phyloP scores from a whole-genome alignment of 2,797 vertebrate species.

The Carcharodon carcharias region DNA sequence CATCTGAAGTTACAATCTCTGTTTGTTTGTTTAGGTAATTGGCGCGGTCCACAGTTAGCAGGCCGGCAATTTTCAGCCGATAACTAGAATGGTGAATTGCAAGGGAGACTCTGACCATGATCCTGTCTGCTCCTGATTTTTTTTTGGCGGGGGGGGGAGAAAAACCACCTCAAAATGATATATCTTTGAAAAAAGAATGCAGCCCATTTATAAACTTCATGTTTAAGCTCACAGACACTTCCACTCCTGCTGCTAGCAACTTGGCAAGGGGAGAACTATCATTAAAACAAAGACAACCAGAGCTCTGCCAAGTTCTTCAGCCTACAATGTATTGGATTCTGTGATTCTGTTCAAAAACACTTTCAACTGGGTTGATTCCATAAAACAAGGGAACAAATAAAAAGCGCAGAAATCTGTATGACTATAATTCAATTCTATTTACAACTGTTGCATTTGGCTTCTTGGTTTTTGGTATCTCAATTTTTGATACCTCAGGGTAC shows the following conservation, averaged over 20 bases:
- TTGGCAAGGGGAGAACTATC: constrained; percentile 23
- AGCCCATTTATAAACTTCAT: constrained; percentile 33
- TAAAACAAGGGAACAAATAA: not conserved
- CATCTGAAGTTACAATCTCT: not conserved
- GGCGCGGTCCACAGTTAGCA: not conserved
- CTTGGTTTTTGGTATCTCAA: not conserved
- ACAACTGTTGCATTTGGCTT: not conserved
- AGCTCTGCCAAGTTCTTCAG: not conserved
- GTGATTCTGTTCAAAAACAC: constrained; percentile 28
- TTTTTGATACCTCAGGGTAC: not conserved
- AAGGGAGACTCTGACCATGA: not conserved
- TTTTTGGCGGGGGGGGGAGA: not conserved
- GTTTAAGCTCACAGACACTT: constrained; percentile 31
- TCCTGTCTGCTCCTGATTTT: not conserved
- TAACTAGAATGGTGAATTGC: not conserved
- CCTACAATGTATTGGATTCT: constrained; percentile 27
- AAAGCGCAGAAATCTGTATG: constrained; percentile 9
- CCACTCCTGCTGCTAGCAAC: constrained; percentile 23
- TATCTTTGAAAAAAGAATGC: constrained; percentile 30
- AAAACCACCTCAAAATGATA: not conserved
- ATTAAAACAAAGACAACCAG: constrained; percentile 28
- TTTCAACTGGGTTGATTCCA: not conserved
- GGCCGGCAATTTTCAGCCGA: not conserved
- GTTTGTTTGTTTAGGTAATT: constrained; percentile 17
- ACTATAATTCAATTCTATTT: not conserved